Conservation (phyloP, 1,140 invertebrate genomes). For the Oryzaephilus surinamensis region DNA sequence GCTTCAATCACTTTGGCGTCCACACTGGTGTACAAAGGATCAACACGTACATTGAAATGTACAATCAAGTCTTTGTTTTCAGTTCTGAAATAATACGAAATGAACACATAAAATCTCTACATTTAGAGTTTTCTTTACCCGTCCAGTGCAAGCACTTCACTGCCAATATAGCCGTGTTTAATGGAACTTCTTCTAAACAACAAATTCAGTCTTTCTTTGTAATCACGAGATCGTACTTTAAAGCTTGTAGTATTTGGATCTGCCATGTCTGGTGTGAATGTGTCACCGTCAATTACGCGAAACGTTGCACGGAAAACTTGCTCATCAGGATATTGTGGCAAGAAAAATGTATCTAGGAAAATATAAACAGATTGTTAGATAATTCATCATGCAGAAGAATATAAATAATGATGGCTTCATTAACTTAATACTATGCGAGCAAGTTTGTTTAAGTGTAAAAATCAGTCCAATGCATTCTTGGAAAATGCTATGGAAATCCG, state of each 20-base stretch:
- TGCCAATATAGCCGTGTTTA: slow-evolving; percentile 53
- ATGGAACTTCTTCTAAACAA: slow-evolving; percentile 60
- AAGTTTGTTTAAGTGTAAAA: no score
- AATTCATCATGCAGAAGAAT: no score
- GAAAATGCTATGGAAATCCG: no score
- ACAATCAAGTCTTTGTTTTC: slow-evolving; percentile 56
- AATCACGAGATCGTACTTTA: slow-evolving; percentile 54
- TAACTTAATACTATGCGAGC: no score
- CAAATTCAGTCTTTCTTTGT: slow-evolving; percentile 63
- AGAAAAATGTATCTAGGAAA: slow-evolving; percentile 67
- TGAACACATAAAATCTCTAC: neutral
- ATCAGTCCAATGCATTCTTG: no score
- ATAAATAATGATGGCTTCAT: no score
- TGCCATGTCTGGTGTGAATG: slow-evolving; percentile 49
- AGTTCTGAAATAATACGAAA: slow-evolving; percentile 38
- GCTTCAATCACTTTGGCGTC: slow-evolving; percentile 41
- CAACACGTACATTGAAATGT: slow-evolving; percentile 61
- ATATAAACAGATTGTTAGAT: no score
- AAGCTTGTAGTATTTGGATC: slow-evolving; percentile 56
- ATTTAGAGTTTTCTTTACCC: slow-evolving; percentile 48
- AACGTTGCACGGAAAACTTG: slow-evolving; percentile 71
- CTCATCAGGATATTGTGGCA: slow-evolving; percentile 61
- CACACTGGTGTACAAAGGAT: slow-evolving; percentile 45
- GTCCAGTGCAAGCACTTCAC: slow-evolving; percentile 66
- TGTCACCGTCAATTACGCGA: slow-evolving; percentile 53